phyloP scores from a whole-genome alignment of 2,113 vertebrate genomes.

The Poicephalus meyeri region DNA sequence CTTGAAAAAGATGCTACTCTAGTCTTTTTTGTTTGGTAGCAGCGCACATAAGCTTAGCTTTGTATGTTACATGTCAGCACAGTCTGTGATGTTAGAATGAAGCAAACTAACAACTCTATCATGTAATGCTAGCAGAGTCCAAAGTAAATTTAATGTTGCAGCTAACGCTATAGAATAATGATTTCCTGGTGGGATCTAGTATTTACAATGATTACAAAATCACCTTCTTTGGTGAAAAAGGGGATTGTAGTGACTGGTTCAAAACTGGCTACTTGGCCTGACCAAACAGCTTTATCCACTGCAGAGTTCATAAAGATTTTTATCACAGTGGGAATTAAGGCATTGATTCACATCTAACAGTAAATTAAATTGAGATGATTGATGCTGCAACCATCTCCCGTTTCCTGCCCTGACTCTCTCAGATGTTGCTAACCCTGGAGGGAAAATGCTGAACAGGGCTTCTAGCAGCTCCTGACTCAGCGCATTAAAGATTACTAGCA shows the following conservation, averaged over 20 bases:
- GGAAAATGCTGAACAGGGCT: not conserved
- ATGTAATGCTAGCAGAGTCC: not conserved
- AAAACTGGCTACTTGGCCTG: not conserved
- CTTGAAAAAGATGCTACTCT: not conserved
- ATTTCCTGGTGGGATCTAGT: not conserved
- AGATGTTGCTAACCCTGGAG: not conserved
- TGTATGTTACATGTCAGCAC: not conserved
- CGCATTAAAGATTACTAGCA: not conserved
- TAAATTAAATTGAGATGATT: slow-evolving; percentile 12
- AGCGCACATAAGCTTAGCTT: not conserved
- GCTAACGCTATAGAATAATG: not conserved
- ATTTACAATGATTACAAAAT: not conserved
- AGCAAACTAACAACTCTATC: not conserved
- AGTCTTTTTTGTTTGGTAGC: not conserved
- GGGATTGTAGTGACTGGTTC: not conserved
- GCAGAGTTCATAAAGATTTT: not conserved
- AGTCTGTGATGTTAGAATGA: not conserved
- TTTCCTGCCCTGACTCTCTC: not conserved
- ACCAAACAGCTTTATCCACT: not conserved
- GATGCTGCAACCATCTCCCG: not conserved
- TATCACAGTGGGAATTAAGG: not conserved
- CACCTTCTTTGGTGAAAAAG: not conserved
- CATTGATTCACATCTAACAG: not conserved
- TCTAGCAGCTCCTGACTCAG: not conserved
- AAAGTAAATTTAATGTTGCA: not conserved